phyloP scores from a whole-genome alignment of 2,113 vertebrate genomes.

The Periophthalmus modestus region DNA sequence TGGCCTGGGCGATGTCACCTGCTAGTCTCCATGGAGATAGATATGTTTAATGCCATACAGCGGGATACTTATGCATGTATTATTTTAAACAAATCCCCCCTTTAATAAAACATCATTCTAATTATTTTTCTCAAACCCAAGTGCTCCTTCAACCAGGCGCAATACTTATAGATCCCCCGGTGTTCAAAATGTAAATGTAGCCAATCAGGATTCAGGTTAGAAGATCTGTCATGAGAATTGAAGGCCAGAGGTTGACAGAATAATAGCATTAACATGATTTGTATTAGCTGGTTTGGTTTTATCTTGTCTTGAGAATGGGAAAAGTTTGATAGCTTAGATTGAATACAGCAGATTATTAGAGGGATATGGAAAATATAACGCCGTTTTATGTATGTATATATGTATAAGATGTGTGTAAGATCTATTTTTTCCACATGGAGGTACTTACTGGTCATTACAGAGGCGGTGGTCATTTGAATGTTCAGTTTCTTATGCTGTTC shows the following conservation, averaged over 20 bases:
- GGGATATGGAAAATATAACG: conserved; percentile 41
- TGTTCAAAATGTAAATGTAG: conserved; percentile 63
- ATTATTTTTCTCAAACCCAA: not conserved
- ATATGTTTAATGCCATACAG: too few relatives aligned
- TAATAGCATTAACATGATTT: conserved; percentile 77
- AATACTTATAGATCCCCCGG: conserved; percentile 41
- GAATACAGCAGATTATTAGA: conserved; percentile 53
- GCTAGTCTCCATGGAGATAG: too few relatives aligned
- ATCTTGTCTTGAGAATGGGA: conserved; percentile 49
- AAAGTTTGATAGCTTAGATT: conserved; percentile 36
- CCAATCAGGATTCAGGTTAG: conserved; percentile 72
- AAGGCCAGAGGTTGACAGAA: conserved; percentile 71
- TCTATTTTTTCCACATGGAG: conserved; percentile 59
- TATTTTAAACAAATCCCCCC: not conserved
- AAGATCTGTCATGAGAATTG: conserved; percentile 65
- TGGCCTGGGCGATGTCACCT: too few relatives aligned
- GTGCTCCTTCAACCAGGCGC: conserved; percentile 26
- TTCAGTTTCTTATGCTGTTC: conserved; percentile 5
- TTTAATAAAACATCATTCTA: not conserved
- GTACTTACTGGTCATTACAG: conserved; percentile 55
- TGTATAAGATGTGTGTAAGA: too few relatives aligned
- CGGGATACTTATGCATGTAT: not conserved
- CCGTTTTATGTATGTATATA: too few relatives aligned
- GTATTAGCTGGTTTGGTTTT: conserved; percentile 71
- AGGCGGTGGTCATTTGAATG: conserved; percentile 40